phyloP scores from a whole-genome alignment of 2,888 invertebrate genomes.

The Xylota sylvarum region DNA sequence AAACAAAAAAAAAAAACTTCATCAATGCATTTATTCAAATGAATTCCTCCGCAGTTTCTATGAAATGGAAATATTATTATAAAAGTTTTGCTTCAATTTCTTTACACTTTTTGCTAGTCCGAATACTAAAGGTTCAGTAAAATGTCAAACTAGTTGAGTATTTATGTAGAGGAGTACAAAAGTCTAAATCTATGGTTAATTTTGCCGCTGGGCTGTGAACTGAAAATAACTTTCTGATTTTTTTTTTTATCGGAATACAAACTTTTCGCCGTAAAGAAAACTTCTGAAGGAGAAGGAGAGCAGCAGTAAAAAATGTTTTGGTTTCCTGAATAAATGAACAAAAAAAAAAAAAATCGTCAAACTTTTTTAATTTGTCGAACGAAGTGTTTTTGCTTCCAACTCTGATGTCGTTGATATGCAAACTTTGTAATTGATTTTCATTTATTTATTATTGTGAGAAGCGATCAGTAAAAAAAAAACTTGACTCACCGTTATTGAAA shows the following conservation, averaged over 20 bases:
- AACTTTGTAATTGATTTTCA: slow-evolving; percentile 72
- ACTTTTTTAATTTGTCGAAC: slow-evolving; percentile 75
- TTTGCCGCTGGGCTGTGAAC: slow-evolving; percentile 68
- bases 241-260: slow-evolving; percentile 65
- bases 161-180: slow-evolving; percentile 70
- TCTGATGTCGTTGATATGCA: slow-evolving; percentile 66
- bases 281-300: slow-evolving; percentile 48
- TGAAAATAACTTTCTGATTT: slow-evolving; percentile 64
- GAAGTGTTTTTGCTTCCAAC: slow-evolving; percentile 62
- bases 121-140: slow-evolving; percentile 58
- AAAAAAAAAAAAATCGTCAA: slow-evolving; percentile 55
- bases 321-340: slow-evolving; percentile 51
- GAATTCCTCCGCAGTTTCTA: slow-evolving; percentile 62
- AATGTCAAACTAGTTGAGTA: slow-evolving; percentile 70
- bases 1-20: slow-evolving; percentile 49
- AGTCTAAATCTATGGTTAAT: slow-evolving; percentile 76
- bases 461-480: slow-evolving; percentile 50
- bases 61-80: slow-evolving; percentile 63
- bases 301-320: slow-evolving; percentile 64
- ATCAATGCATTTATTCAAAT: slow-evolving; percentile 75
- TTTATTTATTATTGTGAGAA: slow-evolving; percentile 68
- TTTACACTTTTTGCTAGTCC: slow-evolving; percentile 54
- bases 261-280: slow-evolving; percentile 65
- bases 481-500: slow-evolving; percentile 38
- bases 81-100: slow-evolving; percentile 61